Evolutionary conservation across 64 coral and sea anemone species (phyloP), one percentile per base, ranked within the genome.

Genomic region (Porites australiensis): DNA sequence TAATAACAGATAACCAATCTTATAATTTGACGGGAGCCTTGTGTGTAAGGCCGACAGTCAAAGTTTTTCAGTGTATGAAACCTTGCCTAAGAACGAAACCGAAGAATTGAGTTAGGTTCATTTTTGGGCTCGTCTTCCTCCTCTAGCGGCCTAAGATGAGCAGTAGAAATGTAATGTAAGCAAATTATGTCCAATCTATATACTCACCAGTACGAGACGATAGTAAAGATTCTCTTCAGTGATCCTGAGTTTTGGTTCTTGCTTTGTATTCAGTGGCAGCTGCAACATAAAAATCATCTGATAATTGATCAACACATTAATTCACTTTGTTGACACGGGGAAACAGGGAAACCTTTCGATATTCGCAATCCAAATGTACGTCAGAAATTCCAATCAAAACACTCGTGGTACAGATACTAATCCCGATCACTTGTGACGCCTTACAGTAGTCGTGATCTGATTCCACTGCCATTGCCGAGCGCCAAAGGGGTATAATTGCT

Each of bases 271-370:
- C 61, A 69, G n/a, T 22, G 51, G 53, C 81, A 84, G 81, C 81
- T 84, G 81, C 63, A 84, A 84, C 61, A 63, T 82, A 50, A 84
- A 37, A 68, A 84, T 61, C 37, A 68, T 84, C 61, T 48, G 61
- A 84, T 84, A 84, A 84, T 84, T 84, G 81, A 84, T 84, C 9
- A 68, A 68, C 67, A 64, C 81, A 70, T 65, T 84, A 84, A 84
- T 68, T 50, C 81, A 84, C 15, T 84, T 48, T 84, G 81, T 84
- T 83, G 59, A 83, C 79, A 83, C 66, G 64, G 47, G 12, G 12
- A 83, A 83, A 43, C 44, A 44, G 61, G n/a, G 61, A 83, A 65
- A 64, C 79, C 44, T 65, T 21, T 13, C n/a, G 61, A 47, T 67
- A n/a, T 66, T 64, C 58, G 48, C 55, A 84, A 82, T 64, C 43